These are phyloP conservation scores for Ips nitidus DNA, from an alignment of 1,140 invertebrate genomes.

Conservation along the genomic window DNA sequence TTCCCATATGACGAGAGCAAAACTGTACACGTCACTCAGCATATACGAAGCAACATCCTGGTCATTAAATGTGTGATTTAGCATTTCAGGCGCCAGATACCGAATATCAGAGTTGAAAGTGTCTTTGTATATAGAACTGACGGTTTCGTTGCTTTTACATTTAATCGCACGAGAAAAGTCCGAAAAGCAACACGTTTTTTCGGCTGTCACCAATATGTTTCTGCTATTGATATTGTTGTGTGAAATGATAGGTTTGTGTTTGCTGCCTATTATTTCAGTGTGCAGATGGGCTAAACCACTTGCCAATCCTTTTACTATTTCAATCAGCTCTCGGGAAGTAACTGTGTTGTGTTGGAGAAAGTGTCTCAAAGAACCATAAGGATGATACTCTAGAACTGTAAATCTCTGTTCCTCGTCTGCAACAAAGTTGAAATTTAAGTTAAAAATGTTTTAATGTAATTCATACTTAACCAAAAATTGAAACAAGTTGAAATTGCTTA, in stretches of 20 bases:
- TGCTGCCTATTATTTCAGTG: conserved; percentile 86
- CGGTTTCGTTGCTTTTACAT: conserved; percentile 53
- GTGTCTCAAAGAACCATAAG: conserved; percentile 84
- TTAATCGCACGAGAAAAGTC: conserved; percentile 91
- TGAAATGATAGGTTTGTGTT: conserved; percentile 87
- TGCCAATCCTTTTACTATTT: conserved; percentile 72
- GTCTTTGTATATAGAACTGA: background rate
- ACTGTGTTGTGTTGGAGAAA: conserved; percentile 76
- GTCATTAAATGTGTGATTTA: conserved; percentile 77
- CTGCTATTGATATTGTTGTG: conserved; percentile 95
- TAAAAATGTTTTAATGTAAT: background rate
- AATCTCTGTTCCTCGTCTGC: conserved; percentile 61
- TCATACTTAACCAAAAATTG: too few species aligned
- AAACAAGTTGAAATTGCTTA: background rate
- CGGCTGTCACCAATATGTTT: conserved; percentile 90
- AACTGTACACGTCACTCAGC: conserved; percentile 92
- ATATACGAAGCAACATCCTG: conserved; percentile 89
- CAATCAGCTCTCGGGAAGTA: conserved; percentile 63
- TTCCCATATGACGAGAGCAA: conserved; percentile 92
- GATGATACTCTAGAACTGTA: conserved; percentile 74
- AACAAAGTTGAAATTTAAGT: conserved; percentile 68
- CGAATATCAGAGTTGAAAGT: conserved; percentile 63
- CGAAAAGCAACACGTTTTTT: conserved; percentile 90
- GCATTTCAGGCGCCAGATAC: conserved; percentile 91
- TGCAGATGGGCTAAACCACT: conserved; percentile 85